A percentile compares a stretch with the other conserved stretches of the same genome.
phyloP scores from a whole-genome alignment of 2,888 invertebrate species.

The Archips xylosteana region DNA sequence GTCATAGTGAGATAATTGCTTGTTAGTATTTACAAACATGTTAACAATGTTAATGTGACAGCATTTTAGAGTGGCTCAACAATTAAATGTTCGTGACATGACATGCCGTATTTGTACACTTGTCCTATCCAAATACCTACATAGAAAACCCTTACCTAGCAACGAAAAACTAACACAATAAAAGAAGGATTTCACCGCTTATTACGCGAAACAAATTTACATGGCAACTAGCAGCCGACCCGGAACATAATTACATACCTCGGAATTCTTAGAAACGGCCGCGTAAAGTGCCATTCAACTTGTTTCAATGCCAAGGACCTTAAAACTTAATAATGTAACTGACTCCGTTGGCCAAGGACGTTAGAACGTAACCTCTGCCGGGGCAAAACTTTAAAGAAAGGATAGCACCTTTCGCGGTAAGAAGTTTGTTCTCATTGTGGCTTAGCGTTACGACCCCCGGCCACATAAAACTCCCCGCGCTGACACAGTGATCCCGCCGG shows the following conservation, averaged over 20 bases:
- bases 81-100: too few relatives aligned
- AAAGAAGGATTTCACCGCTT: not conserved
- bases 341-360: not conserved
- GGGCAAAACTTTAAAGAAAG: conserved; percentile 31
- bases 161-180: not conserved
- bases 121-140: not conserved
- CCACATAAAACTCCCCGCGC: conserved; percentile 68
- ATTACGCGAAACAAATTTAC: not conserved
- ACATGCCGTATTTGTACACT: not conserved
- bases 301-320: conserved; percentile 2
- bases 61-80: too few relatives aligned
- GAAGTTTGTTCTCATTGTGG: conserved; percentile 43
- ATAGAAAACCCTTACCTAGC: not conserved
- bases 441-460: conserved; percentile 49
- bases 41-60: too few relatives aligned
- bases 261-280: not conserved
- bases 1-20: too few relatives aligned
- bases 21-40: too few relatives aligned
- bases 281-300: conserved; percentile 1
- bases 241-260: not conserved
- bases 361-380: not conserved
- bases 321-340: conserved; percentile 12
- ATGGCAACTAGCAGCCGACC: not conserved
- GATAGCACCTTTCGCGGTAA: conserved; percentile 39
- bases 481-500: conserved; percentile 75